These are phyloP conservation scores for Girardinus metallicus DNA, from an alignment of 2,797 vertebrate genomes.

Conservation along the genomic window DNA sequence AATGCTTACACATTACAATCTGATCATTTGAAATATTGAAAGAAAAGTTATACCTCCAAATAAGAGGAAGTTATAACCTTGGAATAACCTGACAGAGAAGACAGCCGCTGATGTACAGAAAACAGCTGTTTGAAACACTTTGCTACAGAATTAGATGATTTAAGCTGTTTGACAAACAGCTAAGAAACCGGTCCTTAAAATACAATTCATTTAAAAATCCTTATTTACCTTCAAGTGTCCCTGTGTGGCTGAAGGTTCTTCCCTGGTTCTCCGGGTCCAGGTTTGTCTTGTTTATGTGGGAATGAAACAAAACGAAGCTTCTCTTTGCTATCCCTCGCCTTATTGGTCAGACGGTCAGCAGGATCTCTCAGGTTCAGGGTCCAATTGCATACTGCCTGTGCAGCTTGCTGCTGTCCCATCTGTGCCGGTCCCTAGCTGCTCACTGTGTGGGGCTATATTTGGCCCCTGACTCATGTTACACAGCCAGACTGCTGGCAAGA, in stretches of 20 bases:
- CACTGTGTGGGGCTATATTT: conserved; percentile 92
- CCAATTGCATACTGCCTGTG: conserved; percentile 69
- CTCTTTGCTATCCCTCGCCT: conserved; percentile 55
- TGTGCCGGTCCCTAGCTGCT: conserved; percentile 86
- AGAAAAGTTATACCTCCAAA: background rate
- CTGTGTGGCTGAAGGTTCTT: conserved; percentile 47
- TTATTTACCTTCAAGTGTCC: conserved; percentile 67
- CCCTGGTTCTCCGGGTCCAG: conserved; percentile 64
- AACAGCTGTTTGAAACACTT: conserved; percentile 8
- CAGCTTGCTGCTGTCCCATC: conserved; percentile 87
- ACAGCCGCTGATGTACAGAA: background rate
- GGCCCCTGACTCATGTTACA: conserved; percentile 95
- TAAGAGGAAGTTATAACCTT: conserved; percentile 3
- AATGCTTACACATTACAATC: background rate
- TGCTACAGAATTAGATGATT: conserved; percentile 1
- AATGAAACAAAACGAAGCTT: conserved; percentile 50
- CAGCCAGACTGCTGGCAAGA: conserved; percentile 81
- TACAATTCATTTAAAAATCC: background rate
- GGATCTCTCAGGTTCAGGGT: conserved; percentile 69
- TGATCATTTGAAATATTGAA: background rate
- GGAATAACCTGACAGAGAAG: background rate
- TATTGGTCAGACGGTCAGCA: conserved; percentile 56
- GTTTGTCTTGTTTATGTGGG: conserved; percentile 54
- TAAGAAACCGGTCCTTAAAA: conserved; percentile 1
- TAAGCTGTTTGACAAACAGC: background rate